These are phyloP conservation scores for Hylaeus anthracinus DNA, from an alignment of 1,140 invertebrate genomes.

Conservation along the genomic window DNA sequence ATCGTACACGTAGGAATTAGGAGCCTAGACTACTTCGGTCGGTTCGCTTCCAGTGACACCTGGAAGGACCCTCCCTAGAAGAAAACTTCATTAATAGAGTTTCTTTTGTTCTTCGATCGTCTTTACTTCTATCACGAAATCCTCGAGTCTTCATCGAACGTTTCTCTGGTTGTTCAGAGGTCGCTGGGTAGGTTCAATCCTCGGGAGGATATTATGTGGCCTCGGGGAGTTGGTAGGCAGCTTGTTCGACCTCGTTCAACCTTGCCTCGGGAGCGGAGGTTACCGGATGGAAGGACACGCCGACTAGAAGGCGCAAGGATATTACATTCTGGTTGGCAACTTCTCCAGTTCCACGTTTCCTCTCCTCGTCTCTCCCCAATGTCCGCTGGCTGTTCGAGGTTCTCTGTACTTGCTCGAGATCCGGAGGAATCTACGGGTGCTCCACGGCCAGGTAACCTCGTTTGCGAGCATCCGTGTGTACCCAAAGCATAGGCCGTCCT, in stretches of 20 bases:
- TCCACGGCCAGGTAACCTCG: neutral
- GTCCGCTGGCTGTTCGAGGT: neutral
- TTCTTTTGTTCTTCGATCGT: neutral
- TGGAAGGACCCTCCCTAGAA: too few species aligned
- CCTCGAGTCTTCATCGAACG: neutral
- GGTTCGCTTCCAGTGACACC: too few species aligned
- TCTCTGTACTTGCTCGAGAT: neutral
- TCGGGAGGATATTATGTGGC: constrained; percentile 62
- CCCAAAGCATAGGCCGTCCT: neutral
- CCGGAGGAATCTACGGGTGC: neutral
- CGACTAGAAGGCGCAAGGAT: constrained; percentile 41
- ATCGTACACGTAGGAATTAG: too few species aligned
- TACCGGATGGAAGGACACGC: constrained; percentile 26
- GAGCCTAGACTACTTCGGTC: too few species aligned
- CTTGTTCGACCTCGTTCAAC: constrained; percentile 33
- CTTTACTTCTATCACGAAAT: constrained; percentile 1
- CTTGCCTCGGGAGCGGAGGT: constrained; percentile 22
- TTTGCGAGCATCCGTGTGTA: constrained; percentile 20
- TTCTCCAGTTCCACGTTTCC: constrained; percentile 23
- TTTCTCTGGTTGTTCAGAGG: neutral
- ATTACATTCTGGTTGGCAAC: constrained; percentile 51
- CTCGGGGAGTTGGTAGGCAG: constrained; percentile 31
- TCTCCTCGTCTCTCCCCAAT: neutral
- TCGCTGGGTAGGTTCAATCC: constrained; percentile 19
- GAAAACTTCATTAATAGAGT: too few species aligned